Evolutionary conservation across 2,113 vertebrate species (phyloP).

Genomic region (Corythoichthys intestinalis): DNA sequence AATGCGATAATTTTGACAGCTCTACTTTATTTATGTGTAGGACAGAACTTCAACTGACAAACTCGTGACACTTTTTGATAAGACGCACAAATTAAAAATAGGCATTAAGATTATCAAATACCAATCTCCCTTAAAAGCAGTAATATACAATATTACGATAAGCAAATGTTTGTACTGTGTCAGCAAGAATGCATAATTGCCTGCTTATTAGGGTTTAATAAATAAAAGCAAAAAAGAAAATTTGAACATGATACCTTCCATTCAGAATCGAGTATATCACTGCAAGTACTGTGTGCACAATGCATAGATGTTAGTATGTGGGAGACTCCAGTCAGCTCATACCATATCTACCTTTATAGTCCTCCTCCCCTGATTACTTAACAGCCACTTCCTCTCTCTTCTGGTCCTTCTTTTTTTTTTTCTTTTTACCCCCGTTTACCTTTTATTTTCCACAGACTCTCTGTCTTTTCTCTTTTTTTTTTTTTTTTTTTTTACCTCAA

Average conservation of each 20-base stretch:
- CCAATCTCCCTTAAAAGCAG: neutral
- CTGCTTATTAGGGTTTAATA: neutral
- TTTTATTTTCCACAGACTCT: constrained; percentile 7
- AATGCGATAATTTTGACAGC: too few species aligned
- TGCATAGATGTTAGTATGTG: constrained; percentile 10
- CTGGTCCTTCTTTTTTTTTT: constrained; percentile 6
- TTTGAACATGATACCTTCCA: neutral
- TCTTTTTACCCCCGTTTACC: neutral
- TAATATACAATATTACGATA: neutral
- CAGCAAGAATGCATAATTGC: neutral
- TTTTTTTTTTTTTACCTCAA: neutral
- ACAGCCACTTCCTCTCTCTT: constrained; percentile 40
- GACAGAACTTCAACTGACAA: too few species aligned
- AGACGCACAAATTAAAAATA: too few species aligned
- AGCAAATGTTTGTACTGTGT: neutral
- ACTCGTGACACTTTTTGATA: too few species aligned
- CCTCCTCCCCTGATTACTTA: constrained; percentile 42
- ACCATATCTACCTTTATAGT: constrained; percentile 37
- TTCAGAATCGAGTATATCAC: neutral
- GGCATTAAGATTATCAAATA: too few species aligned
- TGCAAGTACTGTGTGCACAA: constrained; percentile 7
- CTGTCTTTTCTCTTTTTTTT: constrained; percentile 5
- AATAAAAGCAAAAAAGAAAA: neutral
- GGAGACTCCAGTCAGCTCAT: constrained; percentile 22
- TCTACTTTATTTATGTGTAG: too few species aligned